Percentiles rank a stretch among this genome's conserved stretches.
Conservation (phyloP, 2,113 vertebrate genomes). For the Vicugna pacos region DNA sequence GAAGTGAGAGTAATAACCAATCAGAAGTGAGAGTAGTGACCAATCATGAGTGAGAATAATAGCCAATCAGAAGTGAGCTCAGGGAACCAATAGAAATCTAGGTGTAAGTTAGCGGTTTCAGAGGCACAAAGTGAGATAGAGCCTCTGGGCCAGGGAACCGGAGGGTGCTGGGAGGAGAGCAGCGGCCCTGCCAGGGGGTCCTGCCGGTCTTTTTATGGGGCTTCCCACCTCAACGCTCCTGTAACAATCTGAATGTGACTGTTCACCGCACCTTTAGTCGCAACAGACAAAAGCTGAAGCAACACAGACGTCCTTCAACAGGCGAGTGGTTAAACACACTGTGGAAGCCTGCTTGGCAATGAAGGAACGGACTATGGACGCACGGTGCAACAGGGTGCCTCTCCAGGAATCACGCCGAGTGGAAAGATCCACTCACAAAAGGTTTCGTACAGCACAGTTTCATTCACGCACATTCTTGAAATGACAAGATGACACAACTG, state of each 20-base stretch:
- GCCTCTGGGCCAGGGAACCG: too few species aligned
- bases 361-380: fast-evolving
- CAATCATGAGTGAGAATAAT: too few species aligned
- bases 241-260: not conserved
- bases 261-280: not conserved
- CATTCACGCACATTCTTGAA: not conserved
- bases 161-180: too few species aligned
- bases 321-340: not conserved
- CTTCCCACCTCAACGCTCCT: not conserved
- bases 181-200: too few species aligned
- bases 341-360: not conserved
- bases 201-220: too few species aligned
- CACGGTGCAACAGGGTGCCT: fast-evolving
- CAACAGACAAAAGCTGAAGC: not conserved
- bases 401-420: not conserved
- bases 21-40: too few species aligned
- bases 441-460: fast-evolving
- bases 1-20: too few species aligned
- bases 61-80: too few species aligned
- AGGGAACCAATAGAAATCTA: too few species aligned
- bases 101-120: too few species aligned
- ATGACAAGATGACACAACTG: not conserved
- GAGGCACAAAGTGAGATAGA: too few species aligned
- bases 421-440: too few species aligned
- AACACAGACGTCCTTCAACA: not conserved